Conservation (phyloP, 2,888 invertebrate species). For the Pseudococcus longispinus region DNA sequence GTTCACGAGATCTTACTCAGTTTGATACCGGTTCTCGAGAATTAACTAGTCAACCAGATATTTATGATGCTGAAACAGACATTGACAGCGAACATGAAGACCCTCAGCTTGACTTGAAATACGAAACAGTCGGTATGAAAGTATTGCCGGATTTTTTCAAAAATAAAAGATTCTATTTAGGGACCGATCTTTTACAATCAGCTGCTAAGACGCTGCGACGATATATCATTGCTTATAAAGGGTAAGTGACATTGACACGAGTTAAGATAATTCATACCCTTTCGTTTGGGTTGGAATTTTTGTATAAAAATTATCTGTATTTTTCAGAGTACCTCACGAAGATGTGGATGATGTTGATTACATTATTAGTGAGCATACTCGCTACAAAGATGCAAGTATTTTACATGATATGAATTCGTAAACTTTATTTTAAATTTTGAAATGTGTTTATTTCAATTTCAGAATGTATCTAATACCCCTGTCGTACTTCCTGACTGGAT, state of each 20-base stretch:
- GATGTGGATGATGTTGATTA: slow-evolving; percentile 46
- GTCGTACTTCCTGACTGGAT: slow-evolving; percentile 68
- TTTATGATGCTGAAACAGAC: slow-evolving; percentile 58
- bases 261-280: neutral
- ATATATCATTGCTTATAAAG: slow-evolving; percentile 72
- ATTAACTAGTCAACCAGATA: neutral
- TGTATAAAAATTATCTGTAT: neutral
- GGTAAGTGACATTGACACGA: slow-evolving; percentile 61
- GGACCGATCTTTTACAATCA: neutral
- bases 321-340: neutral
- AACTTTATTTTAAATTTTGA: neutral
- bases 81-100: slow-evolving; percentile 57
- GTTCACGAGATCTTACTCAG: neutral
- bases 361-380: slow-evolving; percentile 34
- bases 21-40: neutral
- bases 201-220: slow-evolving; percentile 61
- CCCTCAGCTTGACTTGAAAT: neutral
- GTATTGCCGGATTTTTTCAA: slow-evolving; percentile 45
- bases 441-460: slow-evolving; percentile 10
- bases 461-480: slow-evolving; percentile 37
- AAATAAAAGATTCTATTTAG: slow-evolving; percentile 45
- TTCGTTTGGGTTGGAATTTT: too few species aligned
- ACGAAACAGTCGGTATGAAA: slow-evolving; percentile 18
- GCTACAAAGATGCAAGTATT: slow-evolving; percentile 40
- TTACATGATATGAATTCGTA: neutral